Evolutionary conservation across 2,113 vertebrate species (phyloP), one percentile per base, ranked within the genome.

Genomic region (Climacteris rufus): DNA sequence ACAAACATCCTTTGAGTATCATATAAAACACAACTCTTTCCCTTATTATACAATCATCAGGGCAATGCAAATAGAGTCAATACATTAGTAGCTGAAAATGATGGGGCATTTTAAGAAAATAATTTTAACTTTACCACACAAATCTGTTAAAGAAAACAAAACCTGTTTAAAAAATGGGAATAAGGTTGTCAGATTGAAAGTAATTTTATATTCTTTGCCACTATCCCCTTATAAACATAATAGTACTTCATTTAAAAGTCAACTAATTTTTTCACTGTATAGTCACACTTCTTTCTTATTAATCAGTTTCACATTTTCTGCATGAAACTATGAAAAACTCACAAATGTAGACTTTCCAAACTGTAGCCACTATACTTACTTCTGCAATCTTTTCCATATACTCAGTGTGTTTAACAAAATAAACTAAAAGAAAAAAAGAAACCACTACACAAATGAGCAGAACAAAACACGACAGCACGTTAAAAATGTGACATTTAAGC

Each of bases 1-100:
- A 97, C 95, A 97, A 96, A 96, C 96, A 97, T 89, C 95, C 78
- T 97, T 91, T 64, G 90, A 94, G 78, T 90, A 93, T 96, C 93
- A 94, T 97, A 96, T 95, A 97, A 97, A 97, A 97, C 95, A 97
- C 95, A 97, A 96, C 93, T 53, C 84, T 37, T 94, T 71, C 91
- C 93, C 92, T 90, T 95, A 93, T 90, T 88, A 80, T 94, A 96
- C 89, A 94, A 88, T 96, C 92, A 87, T 89, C 53, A 90, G 91
- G 93, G 91, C 79, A 91, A 96, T 86, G 88, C 78, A 93, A 96
- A 94, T 89, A 80, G 87, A 89, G 44, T 83, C 83, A 89, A 72
- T 64, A 95, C 83, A 88, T 83, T 42, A 83, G 80, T 56, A 90
- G 83, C 54, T 80, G 95, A 90, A 96, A 92, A 66, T 19, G 47